These are phyloP conservation scores for Campaea margaritaria DNA, from an alignment of 2,888 invertebrate genomes.

Conservation along the genomic window DNA sequence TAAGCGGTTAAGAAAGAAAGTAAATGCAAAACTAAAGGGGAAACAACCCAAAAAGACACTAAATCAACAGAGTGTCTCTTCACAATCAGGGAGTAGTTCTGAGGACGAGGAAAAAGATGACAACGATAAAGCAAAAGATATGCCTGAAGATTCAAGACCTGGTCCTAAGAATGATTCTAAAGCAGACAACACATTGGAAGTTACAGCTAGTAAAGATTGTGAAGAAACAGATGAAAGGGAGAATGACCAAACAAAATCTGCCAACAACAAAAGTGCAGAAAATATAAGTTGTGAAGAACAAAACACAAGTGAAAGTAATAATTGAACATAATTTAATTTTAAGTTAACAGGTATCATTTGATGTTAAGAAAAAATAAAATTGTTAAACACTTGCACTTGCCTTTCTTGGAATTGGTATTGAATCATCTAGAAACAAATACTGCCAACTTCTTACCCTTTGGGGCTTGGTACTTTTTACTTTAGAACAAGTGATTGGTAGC, in stretches of 20 bases:
- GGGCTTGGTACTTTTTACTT: too few relatives aligned
- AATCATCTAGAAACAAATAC: too few relatives aligned
- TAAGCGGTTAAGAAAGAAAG: constrained; percentile 93
- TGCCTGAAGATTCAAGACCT: constrained; percentile 37
- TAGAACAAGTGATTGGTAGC: too few relatives aligned
- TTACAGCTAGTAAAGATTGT: background rate
- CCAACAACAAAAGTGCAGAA: background rate
- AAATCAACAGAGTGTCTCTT: constrained; percentile 42
- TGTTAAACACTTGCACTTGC: background rate
- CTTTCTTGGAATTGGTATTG: too few relatives aligned
- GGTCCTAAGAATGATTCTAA: constrained; percentile 27
- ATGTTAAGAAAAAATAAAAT: constrained; percentile 1
- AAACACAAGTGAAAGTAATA: constrained; percentile 18
- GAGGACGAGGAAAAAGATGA: constrained; percentile 43
- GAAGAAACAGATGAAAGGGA: constrained; percentile 30
- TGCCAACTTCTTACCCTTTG: too few relatives aligned
- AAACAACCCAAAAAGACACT: constrained; percentile 71
- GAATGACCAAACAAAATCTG: background rate
- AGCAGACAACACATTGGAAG: constrained; percentile 33
- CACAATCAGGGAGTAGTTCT: constrained; percentile 67
- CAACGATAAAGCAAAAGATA: constrained; percentile 20
- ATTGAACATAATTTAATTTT: background rate
- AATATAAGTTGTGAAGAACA: constrained; percentile 16
- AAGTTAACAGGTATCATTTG: too few relatives aligned
- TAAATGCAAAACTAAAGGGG: constrained; percentile 65